These are phyloP conservation scores for Frieseomelitta varia DNA, from an alignment of 1,140 invertebrate species.

Conservation along the genomic window DNA sequence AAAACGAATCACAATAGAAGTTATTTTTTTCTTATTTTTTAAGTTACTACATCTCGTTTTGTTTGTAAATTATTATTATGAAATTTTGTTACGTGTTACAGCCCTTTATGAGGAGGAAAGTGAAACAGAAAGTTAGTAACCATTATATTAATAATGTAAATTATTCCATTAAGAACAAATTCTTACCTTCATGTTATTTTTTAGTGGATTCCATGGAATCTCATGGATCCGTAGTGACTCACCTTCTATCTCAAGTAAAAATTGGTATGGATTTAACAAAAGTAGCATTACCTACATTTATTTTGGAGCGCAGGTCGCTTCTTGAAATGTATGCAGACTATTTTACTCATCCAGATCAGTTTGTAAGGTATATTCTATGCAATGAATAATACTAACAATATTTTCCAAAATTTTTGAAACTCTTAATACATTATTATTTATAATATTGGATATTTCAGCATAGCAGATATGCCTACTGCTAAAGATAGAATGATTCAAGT, in stretches of 20 bases:
- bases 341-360: constrained; percentile 98
- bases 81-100: constrained; percentile 78
- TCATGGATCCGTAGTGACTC: constrained; percentile 96
- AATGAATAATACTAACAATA: constrained; percentile 62
- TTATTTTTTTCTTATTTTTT: background rate
- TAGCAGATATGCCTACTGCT: constrained; percentile 91
- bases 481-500: constrained; percentile 96
- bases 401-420: background rate
- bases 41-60: background rate
- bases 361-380: constrained; percentile 89
- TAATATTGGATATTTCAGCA: constrained; percentile 83
- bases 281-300: constrained; percentile 98
- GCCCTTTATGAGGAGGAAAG: constrained; percentile 94
- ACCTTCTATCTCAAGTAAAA: constrained; percentile 97
- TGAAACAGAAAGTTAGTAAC: constrained; percentile 88
- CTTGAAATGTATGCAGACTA: constrained; percentile 99
- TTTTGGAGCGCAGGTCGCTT: constrained; percentile 96
- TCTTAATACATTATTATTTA: constrained; percentile 12
- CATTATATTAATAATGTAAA: constrained; percentile 14
- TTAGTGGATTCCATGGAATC: constrained; percentile 91
- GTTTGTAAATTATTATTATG: constrained; percentile 27
- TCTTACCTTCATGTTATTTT: constrained; percentile 41
- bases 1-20: background rate
- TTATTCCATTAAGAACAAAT: background rate
- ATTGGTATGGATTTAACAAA: constrained; percentile 99